Conservation (phyloP, 2,113 vertebrate species). For the Pollachius pollachius region DNA sequence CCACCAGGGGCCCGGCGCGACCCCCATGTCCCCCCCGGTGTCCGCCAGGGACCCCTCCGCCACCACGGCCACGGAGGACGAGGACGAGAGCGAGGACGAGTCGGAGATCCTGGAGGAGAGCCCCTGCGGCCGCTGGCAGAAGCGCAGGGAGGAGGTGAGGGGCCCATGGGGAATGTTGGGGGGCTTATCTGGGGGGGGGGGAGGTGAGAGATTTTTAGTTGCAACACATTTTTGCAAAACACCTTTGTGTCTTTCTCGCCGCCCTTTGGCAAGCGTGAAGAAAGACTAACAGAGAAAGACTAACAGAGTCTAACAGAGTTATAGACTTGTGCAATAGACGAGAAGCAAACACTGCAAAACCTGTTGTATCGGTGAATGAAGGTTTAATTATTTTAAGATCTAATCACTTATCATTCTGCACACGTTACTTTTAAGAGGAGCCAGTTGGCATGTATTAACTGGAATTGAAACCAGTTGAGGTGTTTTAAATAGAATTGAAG, state of each 20-base stretch:
- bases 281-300: too few species aligned
- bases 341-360: too few species aligned
- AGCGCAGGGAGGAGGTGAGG: constrained; percentile 84
- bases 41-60: constrained; percentile 71
- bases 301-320: too few species aligned
- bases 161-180: constrained; percentile 67
- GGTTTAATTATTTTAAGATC: too few species aligned
- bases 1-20: constrained; percentile 62
- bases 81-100: constrained; percentile 89
- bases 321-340: too few species aligned
- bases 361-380: too few species aligned
- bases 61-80: constrained; percentile 72
- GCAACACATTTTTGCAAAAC: neutral
- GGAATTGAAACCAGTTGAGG: too few species aligned
- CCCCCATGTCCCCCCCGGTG: constrained; percentile 79
- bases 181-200: constrained; percentile 62
- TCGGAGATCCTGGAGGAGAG: constrained; percentile 89
- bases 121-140: constrained; percentile 88
- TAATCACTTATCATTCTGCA: too few species aligned
- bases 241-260: neutral
- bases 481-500: too few species aligned
- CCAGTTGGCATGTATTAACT: too few species aligned
- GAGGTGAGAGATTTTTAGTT: neutral
- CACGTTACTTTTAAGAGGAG: too few species aligned
- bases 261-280: neutral